These are phyloP conservation scores for Rhinolophus ferrumequinum DNA, from an alignment of 2,113 vertebrate genomes.

Conservation along the genomic window DNA sequence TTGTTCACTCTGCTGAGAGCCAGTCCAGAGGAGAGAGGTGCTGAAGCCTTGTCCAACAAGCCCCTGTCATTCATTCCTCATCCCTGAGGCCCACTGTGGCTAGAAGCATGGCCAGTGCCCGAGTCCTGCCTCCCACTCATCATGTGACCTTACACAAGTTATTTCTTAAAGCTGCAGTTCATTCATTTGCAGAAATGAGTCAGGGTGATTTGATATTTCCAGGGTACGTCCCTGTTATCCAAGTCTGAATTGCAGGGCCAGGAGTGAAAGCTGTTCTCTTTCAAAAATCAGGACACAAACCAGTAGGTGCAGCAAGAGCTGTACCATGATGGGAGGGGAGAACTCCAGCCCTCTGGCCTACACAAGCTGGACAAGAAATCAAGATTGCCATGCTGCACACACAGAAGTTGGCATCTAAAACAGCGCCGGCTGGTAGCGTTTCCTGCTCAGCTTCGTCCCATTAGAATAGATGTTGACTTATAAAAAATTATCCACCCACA, in stretches of 20 bases:
- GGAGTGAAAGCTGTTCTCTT: neutral
- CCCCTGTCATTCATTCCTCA: neutral
- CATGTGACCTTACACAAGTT: neutral
- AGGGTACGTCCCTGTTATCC: neutral
- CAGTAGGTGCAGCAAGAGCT: neutral
- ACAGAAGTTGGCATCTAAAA: neutral
- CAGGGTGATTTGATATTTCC: neutral
- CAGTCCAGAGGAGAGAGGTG: neutral
- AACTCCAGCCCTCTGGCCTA: neutral
- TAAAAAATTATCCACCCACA: constrained; percentile 29
- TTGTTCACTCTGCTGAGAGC: neutral
- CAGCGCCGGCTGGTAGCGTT: neutral
- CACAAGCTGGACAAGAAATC: neutral
- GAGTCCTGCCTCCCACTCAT: neutral
- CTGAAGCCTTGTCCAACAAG: neutral
- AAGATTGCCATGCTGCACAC: neutral
- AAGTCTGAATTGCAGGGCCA: neutral
- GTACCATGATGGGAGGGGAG: neutral
- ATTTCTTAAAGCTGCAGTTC: neutral
- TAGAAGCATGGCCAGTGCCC: rapidly evolving
- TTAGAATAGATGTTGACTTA: constrained; percentile 16
- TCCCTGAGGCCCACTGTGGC: rapidly evolving
- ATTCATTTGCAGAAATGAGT: constrained; percentile 16
- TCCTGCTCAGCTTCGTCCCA: constrained; percentile 19
- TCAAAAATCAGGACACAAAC: neutral